Percentiles rank a stretch among this genome's conserved stretches.
Evolutionary conservation across 2,113 vertebrate genomes (phyloP).

Genomic region (Ranitomeya imitator): DNA sequence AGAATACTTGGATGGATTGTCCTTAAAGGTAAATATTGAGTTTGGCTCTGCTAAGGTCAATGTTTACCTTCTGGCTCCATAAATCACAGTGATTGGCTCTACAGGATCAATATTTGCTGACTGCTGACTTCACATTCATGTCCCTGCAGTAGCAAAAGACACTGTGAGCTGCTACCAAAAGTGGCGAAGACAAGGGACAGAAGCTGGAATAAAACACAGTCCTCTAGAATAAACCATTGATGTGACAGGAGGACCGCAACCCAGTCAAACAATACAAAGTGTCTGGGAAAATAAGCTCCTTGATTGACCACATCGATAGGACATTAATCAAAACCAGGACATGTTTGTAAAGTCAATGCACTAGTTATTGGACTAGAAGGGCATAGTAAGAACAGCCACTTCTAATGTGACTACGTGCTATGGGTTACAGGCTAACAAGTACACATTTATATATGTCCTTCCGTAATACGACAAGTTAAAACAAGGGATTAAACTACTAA

Average conservation of each 20-base stretch:
- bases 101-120: conserved; percentile 59
- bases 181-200: background rate
- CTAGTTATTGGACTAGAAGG: background rate
- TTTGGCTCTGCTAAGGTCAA: conserved; percentile 58
- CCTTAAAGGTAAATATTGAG: conserved; percentile 60
- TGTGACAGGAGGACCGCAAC: background rate
- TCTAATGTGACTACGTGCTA: background rate
- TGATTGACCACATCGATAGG: background rate
- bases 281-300: background rate
- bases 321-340: background rate
- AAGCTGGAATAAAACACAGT: conserved; percentile 3
- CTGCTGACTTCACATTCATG: conserved; percentile 54
- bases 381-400: background rate
- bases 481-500: background rate
- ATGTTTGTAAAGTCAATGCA: background rate
- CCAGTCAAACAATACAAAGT: conserved; percentile 14
- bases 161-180: conserved; percentile 40
- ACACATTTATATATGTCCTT: background rate
- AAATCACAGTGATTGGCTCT: conserved; percentile 57
- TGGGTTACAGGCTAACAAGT: background rate
- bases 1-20: conserved; percentile 59
- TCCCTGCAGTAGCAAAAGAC: conserved; percentile 50
- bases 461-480: background rate
- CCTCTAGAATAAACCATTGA: background rate
- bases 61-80: conserved; percentile 59